Evolutionary conservation across 2,888 invertebrate species (phyloP), one percentile per base, ranked within the genome.

Genomic region (Euplexia lucipara): DNA sequence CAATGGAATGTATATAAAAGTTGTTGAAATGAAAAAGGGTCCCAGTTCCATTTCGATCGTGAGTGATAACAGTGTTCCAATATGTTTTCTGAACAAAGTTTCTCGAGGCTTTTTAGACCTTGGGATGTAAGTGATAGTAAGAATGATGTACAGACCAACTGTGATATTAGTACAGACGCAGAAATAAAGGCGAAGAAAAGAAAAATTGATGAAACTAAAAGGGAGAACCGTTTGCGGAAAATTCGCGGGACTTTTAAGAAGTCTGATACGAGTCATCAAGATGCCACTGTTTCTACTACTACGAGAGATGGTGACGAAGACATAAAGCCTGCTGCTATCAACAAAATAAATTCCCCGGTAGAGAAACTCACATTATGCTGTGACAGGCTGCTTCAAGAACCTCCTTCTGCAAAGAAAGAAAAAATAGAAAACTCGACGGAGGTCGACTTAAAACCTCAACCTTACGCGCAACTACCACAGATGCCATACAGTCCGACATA

Each of bases 71-170:
- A 88, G 84, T 83, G 78, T 65, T 70, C 51, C 63, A 89, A 84
- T 83, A 95, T 95, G 95, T 84, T 91, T 79, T 92, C 92, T 69
- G 90, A 91, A 62, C 91, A 90, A 82, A 93, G 85, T 83, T 94
- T 91, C 71, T 96, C 96, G 45, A 94, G 96, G 81, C 90, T 96
- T 20, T 96, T 96, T 83, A 95, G 96, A 79, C 96, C 96, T 62
- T 96, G 96, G 96, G 96, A 96, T 87, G 91, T 92, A 71, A 94
- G 92, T 91, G 93, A 90, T 52, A 87, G 78, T 62, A 87, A 90
- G 70, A 79, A 82, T 20, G 69, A 80, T 74, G 84, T 83, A 69
- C 79, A 78, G 51, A 81, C 60, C 18, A 79, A 76, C 42, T 61
- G 83, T 69, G 81, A 85, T 51, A 67, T 54, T 56, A 67, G 37